Evolutionary conservation across 1,140 invertebrate genomes (phyloP), one percentile per base, ranked within the genome.

Genomic region (Liolophura sinensis): DNA sequence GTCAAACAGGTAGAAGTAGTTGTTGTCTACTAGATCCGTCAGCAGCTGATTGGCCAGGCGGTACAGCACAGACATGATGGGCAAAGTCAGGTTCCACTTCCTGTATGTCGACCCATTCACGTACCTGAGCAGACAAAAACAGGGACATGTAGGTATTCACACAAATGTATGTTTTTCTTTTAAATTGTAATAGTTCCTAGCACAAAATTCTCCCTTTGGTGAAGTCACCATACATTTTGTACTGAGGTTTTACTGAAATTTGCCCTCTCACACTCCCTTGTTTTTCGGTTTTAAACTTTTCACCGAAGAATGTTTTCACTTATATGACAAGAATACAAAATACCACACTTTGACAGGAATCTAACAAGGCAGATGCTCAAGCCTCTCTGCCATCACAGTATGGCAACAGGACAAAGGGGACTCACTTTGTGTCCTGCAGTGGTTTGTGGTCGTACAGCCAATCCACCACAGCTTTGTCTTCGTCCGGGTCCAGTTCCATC

Each of bases 361-460:
- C 3, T 40, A 9, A 40, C 3, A 9, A 40, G 31, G 31, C 31
- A 9, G 31, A 40, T 54, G n/a, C 24, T 54, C 52, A 5, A 24
- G 12, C 3, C n/a, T 54, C 24, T 4, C 52, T 5, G 31, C 31
- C 31, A 40, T 40, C 31, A 40, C 9, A 40, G 31, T 40, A 9
- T 40, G 31, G 31, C 9, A 40, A 40, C 3, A 24, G 18, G 40
- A 25, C 25, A 5, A 9, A 40, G 3, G 31, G 9, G 31, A 74
- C 66, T 62, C 73, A 84, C 82, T 91, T 92, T 56, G 94, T 92
- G 63, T 95, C 95, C 71, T 95, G 88, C 1, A 99, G 86, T 14
- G 98, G 96, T 83, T 98, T 97, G 83, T 98, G 94, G 80, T 99
- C 97, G 82, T 99, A 99, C 83, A 99, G 96, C 98, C 98, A 99